A percentile compares a stretch with the other conserved stretches of the same genome.
Evolutionary conservation across 2,797 vertebrate species (phyloP).

Genomic region (Pseudochirops corinnae): DNA sequence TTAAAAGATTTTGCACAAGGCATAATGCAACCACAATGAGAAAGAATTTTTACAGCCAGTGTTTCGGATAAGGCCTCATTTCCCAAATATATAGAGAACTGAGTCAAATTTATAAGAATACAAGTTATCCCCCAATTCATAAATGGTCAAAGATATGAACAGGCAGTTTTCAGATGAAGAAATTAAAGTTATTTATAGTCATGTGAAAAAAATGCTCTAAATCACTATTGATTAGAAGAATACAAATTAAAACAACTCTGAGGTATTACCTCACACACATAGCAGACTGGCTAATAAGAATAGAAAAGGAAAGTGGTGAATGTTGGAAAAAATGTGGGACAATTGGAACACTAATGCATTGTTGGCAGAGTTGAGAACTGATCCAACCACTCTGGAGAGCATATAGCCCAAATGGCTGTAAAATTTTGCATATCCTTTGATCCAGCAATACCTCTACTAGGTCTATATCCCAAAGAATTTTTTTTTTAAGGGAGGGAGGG

Average conservation of each 20-base stretch:
- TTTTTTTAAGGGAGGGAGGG: too few relatives aligned
- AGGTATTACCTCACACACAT: neutral
- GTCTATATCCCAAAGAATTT: too few relatives aligned
- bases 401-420: neutral
- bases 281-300: too few relatives aligned
- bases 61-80: too few relatives aligned
- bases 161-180: neutral
- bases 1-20: neutral
- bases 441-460: too few relatives aligned
- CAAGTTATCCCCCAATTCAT: neutral
- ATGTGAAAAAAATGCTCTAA: neutral
- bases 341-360: neutral
- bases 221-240: neutral
- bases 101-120: too few relatives aligned
- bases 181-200: neutral
- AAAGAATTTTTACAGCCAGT: too few relatives aligned
- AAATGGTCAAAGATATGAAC: neutral
- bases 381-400: neutral
- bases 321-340: neutral
- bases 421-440: neutral
- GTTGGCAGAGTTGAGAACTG: neutral
- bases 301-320: neutral
- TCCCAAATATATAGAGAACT: too few relatives aligned
- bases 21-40: too few relatives aligned
- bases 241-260: neutral